Evolutionary conservation across 2,113 vertebrate species (phyloP), one percentile per base, ranked within the genome.

Genomic region (Hippocampus barbouri): DNA sequence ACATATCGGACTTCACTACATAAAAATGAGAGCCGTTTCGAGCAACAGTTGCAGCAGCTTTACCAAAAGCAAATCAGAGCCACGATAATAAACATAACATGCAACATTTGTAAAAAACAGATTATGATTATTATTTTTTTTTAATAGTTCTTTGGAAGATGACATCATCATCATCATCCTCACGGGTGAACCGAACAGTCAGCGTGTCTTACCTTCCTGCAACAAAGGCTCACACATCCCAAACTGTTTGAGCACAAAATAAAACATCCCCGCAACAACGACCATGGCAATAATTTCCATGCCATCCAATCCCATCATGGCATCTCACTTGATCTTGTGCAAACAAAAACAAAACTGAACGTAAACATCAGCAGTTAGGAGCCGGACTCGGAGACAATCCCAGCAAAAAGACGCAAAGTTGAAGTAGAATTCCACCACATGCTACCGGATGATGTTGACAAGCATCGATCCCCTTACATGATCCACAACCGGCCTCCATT

Each of bases 181-280:
- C 53, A n/a, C 21, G 3, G 53, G 15, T 51, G 47, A 51, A 18
- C 15, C 47, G n/a, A 18, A 56, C 0, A 6, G 11, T 14, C 5
- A 21, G 14, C 27, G 8, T 4, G 3, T 73, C 91, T 89, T 97
- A 98, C 96, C 96, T 93, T 97, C 95, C 76, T 92, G 83, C 3
- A 94, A 94, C 86, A 95, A 90, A 34, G 95, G 94, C 54, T 97
- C 95, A 91, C 94, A 91, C 79, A 96, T 92, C 74, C 96, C 95
- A 74, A 98, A 96, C 91, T 98, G 96, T 87, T 96, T 97, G 82
- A 97, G 95, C 64, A 97, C 94, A 1, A 95, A 91, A 85, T 94
- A 82, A 91, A 96, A 97, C 49, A 97, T 91, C 76, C 95, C 85
- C 25, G 94, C 88, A 70, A 98, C 93, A 73, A 96, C 96, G 0